Evolutionary conservation across 2,797 vertebrate species (phyloP).

Genomic region (Gorsachius magnificus): DNA sequence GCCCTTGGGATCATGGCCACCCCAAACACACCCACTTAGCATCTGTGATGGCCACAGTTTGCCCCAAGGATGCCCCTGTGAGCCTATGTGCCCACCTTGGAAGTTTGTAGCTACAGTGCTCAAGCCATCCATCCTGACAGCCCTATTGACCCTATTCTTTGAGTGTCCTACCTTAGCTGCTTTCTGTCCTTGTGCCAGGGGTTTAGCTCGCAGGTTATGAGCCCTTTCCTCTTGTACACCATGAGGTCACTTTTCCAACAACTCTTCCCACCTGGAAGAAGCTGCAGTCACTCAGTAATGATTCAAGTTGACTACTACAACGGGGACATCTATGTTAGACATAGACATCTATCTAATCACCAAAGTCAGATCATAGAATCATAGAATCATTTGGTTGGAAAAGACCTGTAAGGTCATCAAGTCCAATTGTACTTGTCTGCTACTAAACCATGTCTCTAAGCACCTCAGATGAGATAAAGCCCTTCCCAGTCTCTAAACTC

Average conservation of each 20-base stretch:
- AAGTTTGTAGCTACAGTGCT: not conserved
- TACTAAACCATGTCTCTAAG: too few relatives aligned
- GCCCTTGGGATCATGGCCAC: rapidly evolving
- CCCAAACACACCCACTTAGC: not conserved
- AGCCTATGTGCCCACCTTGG: not conserved
- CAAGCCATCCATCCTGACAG: not conserved
- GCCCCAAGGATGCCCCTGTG: not conserved
- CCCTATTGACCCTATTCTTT: not conserved
- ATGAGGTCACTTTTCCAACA: not conserved
- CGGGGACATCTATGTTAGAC: not conserved
- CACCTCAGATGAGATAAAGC: not conserved
- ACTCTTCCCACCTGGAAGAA: not conserved
- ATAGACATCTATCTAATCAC: not conserved
- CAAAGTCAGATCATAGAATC: not conserved
- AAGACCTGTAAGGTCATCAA: too few relatives aligned
- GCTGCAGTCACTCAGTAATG: not conserved
- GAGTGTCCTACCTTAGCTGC: not conserved
- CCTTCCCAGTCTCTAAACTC: not conserved
- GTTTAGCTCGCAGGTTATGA: not conserved
- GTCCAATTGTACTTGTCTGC: too few relatives aligned
- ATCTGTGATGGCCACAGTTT: not conserved
- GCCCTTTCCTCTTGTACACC: not conserved
- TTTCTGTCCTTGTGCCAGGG: not conserved
- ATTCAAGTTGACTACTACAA: not conserved
- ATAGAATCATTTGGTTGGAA: too few relatives aligned